phyloP scores from a whole-genome alignment of 2,113 vertebrate species.

The Marmota monax region DNA sequence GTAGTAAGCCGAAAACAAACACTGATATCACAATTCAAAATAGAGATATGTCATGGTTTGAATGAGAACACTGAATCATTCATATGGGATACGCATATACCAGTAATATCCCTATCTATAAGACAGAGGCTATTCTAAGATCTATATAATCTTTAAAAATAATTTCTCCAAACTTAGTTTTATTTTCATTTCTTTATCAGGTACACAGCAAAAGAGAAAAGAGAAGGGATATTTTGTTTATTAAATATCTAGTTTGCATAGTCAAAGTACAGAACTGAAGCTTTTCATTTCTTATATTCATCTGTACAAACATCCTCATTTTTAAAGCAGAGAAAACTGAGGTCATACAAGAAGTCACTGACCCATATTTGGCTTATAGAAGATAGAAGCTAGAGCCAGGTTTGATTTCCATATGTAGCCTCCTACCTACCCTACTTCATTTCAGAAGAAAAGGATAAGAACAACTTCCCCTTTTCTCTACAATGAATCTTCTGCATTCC shows the following conservation, averaged over 20 bases:
- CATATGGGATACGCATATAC: background rate
- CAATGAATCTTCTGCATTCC: background rate
- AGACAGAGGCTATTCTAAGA: background rate
- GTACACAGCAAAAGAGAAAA: background rate
- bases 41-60: background rate
- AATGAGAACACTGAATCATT: background rate
- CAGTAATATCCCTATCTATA: background rate
- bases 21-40: background rate
- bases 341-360: background rate
- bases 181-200: background rate
- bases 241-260: background rate
- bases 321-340: conserved; percentile 12
- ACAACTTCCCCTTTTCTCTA: background rate
- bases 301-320: background rate
- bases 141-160: background rate
- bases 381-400: background rate
- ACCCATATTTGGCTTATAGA: background rate
- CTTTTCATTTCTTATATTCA: background rate
- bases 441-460: background rate
- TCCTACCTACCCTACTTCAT: background rate
- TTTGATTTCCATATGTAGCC: background rate
- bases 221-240: background rate
- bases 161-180: background rate
- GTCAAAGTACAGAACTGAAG: background rate
- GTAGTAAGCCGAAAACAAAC: background rate